Conservation (phyloP, 1,140 invertebrate species). For the Cylas formicarius region DNA sequence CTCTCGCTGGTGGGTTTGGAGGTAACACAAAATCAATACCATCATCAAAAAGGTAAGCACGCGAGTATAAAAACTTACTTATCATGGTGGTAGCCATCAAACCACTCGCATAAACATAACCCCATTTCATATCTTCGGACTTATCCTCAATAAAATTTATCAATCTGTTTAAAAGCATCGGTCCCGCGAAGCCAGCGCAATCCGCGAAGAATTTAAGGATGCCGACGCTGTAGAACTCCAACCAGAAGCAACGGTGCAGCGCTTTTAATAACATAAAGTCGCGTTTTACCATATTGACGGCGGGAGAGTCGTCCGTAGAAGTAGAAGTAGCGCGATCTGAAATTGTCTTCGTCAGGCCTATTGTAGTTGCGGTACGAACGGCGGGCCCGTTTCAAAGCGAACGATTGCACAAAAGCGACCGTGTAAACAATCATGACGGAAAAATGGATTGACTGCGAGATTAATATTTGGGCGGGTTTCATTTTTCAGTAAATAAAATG, state of each 20-base stretch:
- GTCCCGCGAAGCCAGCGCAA: slow-evolving; percentile 75
- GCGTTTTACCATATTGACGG: neutral
- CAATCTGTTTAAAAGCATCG: slow-evolving; percentile 77
- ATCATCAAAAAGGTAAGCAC: neutral
- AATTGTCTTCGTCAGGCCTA: slow-evolving; percentile 23
- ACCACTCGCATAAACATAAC: slow-evolving; percentile 73
- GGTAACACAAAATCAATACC: too few relatives aligned
- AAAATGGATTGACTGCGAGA: too few relatives aligned
- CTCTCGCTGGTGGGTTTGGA: too few relatives aligned
- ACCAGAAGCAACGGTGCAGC: slow-evolving; percentile 76
- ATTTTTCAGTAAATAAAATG: too few relatives aligned
- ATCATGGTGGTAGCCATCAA: slow-evolving; percentile 61
- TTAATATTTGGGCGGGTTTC: too few relatives aligned
- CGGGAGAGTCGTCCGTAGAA: slow-evolving; percentile 1
- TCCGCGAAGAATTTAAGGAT: slow-evolving; percentile 81
- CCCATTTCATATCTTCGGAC: slow-evolving; percentile 54
- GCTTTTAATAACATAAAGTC: slow-evolving; percentile 56
- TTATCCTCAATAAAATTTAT: slow-evolving; percentile 75
- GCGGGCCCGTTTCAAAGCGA: too few relatives aligned
- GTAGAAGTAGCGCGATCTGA: neutral
- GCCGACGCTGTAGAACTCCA: slow-evolving; percentile 84
- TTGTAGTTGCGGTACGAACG: too few relatives aligned
- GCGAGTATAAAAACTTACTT: slow-evolving; percentile 42
- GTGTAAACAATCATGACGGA: too few relatives aligned
- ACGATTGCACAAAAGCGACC: too few relatives aligned